phyloP scores from a whole-genome alignment of 2,113 vertebrate species.

The Triplophysa tibetana region DNA sequence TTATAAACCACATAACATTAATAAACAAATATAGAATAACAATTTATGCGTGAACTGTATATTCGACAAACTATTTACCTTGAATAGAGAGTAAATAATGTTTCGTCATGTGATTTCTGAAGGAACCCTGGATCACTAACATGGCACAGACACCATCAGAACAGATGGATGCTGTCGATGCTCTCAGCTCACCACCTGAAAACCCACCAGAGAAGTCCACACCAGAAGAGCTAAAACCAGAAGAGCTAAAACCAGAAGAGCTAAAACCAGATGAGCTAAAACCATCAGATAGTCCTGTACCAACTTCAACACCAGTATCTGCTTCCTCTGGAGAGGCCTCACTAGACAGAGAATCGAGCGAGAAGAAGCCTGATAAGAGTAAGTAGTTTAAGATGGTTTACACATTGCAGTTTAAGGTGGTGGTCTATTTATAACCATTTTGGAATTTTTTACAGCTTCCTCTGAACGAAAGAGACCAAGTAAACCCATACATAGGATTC shows the following conservation, averaged over 20 bases:
- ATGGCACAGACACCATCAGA: slow-evolving; percentile 46
- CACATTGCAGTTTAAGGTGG: no score
- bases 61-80: not conserved
- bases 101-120: slow-evolving; percentile 20
- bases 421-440: no score
- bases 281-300: slow-evolving; percentile 47
- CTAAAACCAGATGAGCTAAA: slow-evolving; percentile 1
- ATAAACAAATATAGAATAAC: no score
- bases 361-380: slow-evolving; percentile 45
- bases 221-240: slow-evolving; percentile 48
- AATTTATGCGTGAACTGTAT: not conserved
- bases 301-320: slow-evolving; percentile 35
- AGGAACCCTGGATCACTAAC: slow-evolving; percentile 46
- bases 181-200: not conserved
- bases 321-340: slow-evolving; percentile 13
- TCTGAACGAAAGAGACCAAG: slow-evolving; percentile 85
- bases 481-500: slow-evolving; percentile 86
- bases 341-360: slow-evolving; percentile 16
- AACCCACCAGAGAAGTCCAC: slow-evolving; percentile 10
- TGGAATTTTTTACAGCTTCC: slow-evolving; percentile 8
- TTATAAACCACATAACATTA: no score
- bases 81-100: not conserved
- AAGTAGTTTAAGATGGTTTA: not conserved
- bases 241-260: slow-evolving; percentile 1
- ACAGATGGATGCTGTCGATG: not conserved